These are phyloP conservation scores for Dasyprocta punctata DNA, from an alignment of 2,113 vertebrate species.

Conservation along the genomic window DNA sequence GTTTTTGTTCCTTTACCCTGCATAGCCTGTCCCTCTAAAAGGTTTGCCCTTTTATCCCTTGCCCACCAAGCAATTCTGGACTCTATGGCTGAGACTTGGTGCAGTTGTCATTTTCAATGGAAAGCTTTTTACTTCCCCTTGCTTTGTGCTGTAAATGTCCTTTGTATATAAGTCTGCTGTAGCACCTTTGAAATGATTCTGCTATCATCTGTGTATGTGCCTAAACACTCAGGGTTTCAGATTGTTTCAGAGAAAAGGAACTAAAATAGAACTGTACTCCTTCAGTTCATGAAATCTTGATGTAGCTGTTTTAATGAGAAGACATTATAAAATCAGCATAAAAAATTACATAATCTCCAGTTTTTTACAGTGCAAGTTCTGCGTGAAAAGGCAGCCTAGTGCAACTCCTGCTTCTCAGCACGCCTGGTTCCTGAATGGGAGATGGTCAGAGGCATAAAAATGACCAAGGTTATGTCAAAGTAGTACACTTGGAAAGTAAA, in stretches of 20 bases:
- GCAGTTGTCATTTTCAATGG: not conserved
- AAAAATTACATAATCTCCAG: slow-evolving; percentile 12
- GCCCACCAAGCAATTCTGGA: not conserved
- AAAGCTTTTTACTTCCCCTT: not conserved
- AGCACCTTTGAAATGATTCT: not conserved
- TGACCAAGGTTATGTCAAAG: not conserved
- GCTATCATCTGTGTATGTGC: slow-evolving; percentile 2
- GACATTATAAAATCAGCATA: slow-evolving; percentile 5
- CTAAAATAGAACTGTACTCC: not conserved
- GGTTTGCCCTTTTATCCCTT: not conserved
- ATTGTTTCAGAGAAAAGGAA: not conserved
- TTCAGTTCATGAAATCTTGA: not conserved
- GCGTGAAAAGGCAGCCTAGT: not conserved
- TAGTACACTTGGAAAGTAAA: not conserved
- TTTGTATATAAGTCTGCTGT: not conserved
- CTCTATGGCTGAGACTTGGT: not conserved
- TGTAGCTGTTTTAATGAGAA: not conserved
- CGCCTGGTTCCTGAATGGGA: not conserved
- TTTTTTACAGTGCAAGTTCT: not conserved
- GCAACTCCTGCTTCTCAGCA: not conserved
- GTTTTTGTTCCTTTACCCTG: not conserved
- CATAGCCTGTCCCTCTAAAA: not conserved
- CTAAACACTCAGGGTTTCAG: not conserved
- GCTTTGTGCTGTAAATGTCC: not conserved
- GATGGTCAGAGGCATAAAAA: not conserved